These are phyloP conservation scores for Cephus nigrinus DNA, from an alignment of 2,888 invertebrate genomes.

Conservation along the genomic window DNA sequence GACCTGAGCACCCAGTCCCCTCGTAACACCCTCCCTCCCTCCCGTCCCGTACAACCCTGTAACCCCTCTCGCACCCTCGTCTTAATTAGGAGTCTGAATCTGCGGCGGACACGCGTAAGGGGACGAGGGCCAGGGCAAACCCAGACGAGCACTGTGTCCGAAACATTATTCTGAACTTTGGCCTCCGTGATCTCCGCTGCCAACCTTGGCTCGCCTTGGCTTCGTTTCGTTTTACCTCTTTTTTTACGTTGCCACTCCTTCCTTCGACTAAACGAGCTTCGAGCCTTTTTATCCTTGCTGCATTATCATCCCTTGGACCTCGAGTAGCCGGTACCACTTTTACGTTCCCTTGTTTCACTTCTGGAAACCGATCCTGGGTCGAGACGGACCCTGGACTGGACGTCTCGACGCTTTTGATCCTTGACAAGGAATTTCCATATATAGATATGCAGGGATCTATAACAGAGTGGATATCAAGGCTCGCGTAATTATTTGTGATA, in stretches of 20 bases:
- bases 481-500: slow-evolving; percentile 56
- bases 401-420: background rate
- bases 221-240: background rate
- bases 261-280: background rate
- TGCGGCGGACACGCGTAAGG: slow-evolving; percentile 82
- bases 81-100: slow-evolving; percentile 89
- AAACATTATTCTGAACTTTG: slow-evolving; percentile 65
- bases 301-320: background rate
- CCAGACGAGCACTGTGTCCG: slow-evolving; percentile 58
- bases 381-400: background rate
- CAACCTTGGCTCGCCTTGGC: background rate
- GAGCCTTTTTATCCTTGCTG: background rate
- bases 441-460: too few relatives aligned
- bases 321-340: background rate
- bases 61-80: slow-evolving; percentile 72
- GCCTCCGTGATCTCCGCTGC: background rate
- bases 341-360: background rate
- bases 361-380: background rate
- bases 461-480: slow-evolving; percentile 51
- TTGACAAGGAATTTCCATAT: background rate
- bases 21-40: slow-evolving; percentile 2
- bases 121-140: slow-evolving; percentile 44
- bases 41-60: slow-evolving; percentile 33
- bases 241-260: background rate
- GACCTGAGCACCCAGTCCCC: slow-evolving; percentile 17